Evolutionary conservation across 2,113 vertebrate species (phyloP).

Genomic region (Ochotona princeps): DNA sequence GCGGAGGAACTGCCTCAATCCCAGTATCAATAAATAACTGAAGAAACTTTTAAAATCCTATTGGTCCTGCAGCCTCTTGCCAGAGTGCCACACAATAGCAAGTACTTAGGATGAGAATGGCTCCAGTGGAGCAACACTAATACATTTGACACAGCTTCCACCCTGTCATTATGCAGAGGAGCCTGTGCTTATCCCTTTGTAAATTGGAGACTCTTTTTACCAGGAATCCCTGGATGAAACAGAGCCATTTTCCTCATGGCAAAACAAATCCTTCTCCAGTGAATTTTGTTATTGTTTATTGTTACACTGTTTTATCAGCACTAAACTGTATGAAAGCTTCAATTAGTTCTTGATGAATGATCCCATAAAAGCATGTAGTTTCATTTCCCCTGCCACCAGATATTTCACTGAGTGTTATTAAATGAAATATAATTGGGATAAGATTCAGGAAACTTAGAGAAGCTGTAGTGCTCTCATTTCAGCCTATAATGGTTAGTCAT

Average conservation of each 20-base stretch:
- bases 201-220: conserved; percentile 90
- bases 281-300: conserved; percentile 94
- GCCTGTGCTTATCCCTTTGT: conserved; percentile 88
- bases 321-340: conserved; percentile 97
- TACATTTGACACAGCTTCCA: conserved; percentile 92
- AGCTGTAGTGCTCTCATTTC: conserved; percentile 65
- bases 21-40: conserved; percentile 72
- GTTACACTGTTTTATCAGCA: conserved; percentile 95
- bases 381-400: conserved; percentile 96
- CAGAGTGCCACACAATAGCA: conserved; percentile 93
- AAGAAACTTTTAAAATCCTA: conserved; percentile 85
- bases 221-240: conserved; percentile 90
- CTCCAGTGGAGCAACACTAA: conserved; percentile 96
- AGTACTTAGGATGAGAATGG: conserved; percentile 91
- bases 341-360: conserved; percentile 99
- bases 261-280: conserved; percentile 92
- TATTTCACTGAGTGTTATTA: conserved; percentile 95
- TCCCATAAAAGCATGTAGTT: conserved; percentile 95
- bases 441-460: conserved; percentile 85
- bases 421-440: conserved; percentile 90
- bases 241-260: conserved; percentile 89
- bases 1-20: conserved; percentile 74
- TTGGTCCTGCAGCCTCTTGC: conserved; percentile 92
- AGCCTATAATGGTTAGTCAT: conserved; percentile 72
- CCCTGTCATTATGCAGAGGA: conserved; percentile 90